phyloP scores from a whole-genome alignment of 2,113 vertebrate genomes.

The Microcebus jonahi region DNA sequence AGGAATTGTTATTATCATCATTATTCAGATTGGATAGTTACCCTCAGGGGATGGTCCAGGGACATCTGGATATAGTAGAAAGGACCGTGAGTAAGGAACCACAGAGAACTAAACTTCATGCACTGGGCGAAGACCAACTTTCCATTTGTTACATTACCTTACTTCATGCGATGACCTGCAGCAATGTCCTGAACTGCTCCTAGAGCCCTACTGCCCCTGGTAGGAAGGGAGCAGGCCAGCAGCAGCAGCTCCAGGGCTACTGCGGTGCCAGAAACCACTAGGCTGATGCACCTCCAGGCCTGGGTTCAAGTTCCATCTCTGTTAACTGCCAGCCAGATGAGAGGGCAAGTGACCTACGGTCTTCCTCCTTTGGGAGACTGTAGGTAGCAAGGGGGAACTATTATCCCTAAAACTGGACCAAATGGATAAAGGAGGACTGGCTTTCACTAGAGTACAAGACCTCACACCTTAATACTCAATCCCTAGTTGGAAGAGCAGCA shows the following conservation, averaged over 20 bases:
- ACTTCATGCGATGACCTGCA: neutral
- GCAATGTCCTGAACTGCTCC: accelerated
- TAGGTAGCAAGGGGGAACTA: neutral
- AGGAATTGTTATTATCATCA: accelerated
- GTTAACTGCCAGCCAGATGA: neutral
- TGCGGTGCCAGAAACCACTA: too few relatives aligned
- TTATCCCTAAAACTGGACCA: neutral
- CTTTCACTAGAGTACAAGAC: neutral
- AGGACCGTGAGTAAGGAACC: neutral
- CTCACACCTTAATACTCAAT: accelerated
- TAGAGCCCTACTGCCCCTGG: accelerated
- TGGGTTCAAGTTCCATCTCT: neutral
- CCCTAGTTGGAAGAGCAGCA: neutral
- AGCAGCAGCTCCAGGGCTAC: neutral
- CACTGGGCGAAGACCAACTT: neutral
- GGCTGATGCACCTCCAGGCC: neutral
- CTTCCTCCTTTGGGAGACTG: neutral
- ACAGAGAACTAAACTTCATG: accelerated
- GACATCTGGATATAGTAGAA: accelerated
- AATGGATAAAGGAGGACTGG: neutral
- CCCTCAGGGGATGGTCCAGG: accelerated
- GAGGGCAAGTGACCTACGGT: neutral
- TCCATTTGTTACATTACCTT: neutral
- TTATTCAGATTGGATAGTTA: neutral
- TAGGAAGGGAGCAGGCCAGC: accelerated